Percentiles rank a stretch among this genome's conserved stretches.
These are phyloP conservation scores for Drosophila sechellia DNA, from an alignment of 1,140 invertebrate genomes.

Conservation along the genomic window DNA sequence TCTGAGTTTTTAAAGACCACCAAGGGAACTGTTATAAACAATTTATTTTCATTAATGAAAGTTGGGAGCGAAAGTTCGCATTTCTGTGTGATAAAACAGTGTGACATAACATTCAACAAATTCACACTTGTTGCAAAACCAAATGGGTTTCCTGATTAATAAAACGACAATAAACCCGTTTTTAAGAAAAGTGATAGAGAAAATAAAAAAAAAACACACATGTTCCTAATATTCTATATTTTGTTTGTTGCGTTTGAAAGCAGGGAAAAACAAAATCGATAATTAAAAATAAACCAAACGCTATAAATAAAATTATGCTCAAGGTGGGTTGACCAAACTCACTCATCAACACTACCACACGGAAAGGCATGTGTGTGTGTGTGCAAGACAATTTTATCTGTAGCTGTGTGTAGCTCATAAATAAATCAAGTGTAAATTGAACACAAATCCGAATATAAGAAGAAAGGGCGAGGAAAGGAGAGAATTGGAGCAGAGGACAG, in stretches of 20 bases:
- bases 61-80: background rate
- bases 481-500: constrained; percentile 5
- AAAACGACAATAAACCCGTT: constrained; percentile 18
- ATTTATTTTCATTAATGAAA: background rate
- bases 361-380: constrained; percentile 8
- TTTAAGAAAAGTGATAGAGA: constrained; percentile 27
- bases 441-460: constrained; percentile 47
- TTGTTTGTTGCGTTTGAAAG: constrained; percentile 16
- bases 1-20: no score
- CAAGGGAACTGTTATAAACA: no score
- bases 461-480: constrained; percentile 3
- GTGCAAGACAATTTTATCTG: constrained; percentile 4
- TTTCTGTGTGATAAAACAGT: background rate
- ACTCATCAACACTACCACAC: constrained; percentile 1
- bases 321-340: constrained; percentile 29
- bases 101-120: constrained; percentile 18
- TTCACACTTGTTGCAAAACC: constrained; percentile 33
- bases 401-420: constrained; percentile 31
- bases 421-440: constrained; percentile 69
- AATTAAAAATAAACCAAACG: constrained; percentile 66
- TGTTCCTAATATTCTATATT: constrained; percentile 7
- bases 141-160: background rate
- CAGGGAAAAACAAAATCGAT: constrained; percentile 54
- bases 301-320: constrained; percentile 66
- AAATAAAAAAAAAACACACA: constrained; percentile 13